Conservation (phyloP, 2,113 vertebrate species). For the Dipodomys spectabilis region DNA sequence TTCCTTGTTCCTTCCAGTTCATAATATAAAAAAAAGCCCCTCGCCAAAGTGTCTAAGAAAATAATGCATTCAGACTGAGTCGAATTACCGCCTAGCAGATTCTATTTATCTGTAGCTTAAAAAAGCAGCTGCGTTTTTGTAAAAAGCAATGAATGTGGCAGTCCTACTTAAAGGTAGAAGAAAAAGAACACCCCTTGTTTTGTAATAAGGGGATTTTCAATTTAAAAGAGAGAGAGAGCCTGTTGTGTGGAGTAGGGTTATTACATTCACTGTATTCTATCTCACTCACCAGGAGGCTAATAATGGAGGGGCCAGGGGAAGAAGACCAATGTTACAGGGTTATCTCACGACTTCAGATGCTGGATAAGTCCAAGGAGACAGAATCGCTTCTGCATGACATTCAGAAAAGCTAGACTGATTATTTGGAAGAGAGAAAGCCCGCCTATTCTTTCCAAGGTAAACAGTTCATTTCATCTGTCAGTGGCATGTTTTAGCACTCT, state of each 20-base stretch:
- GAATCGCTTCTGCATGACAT: conserved; percentile 89
- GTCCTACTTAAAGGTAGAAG: conserved; percentile 89
- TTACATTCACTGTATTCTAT: conserved; percentile 91
- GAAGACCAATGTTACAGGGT: conserved; percentile 87
- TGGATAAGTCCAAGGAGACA: conserved; percentile 88
- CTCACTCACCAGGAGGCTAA: conserved; percentile 91
- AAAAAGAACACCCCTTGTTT: conserved; percentile 92
- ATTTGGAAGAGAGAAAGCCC: conserved; percentile 86
- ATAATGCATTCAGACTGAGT: conserved; percentile 88
- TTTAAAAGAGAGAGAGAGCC: conserved; percentile 89
- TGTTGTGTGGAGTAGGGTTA: conserved; percentile 91
- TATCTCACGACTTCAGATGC: conserved; percentile 90
- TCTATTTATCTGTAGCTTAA: conserved; percentile 92
- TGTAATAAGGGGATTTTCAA: conserved; percentile 92
- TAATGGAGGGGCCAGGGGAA: conserved; percentile 89
- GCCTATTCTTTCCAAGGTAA: conserved; percentile 90
- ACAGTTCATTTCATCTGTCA: conserved; percentile 85
- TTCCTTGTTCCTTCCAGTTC: conserved; percentile 85
- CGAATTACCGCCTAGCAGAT: conserved; percentile 88
- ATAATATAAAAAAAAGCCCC: conserved; percentile 86
- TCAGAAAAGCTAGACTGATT: conserved; percentile 88
- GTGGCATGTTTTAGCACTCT: conserved; percentile 62
- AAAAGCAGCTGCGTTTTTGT: conserved; percentile 91
- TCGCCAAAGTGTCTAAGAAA: conserved; percentile 87
- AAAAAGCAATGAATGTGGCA: conserved; percentile 90